Evolutionary conservation across 53 echinoderm and acorn worm species (phyloP).

Genomic region (Hippasteria phrygiana): DNA sequence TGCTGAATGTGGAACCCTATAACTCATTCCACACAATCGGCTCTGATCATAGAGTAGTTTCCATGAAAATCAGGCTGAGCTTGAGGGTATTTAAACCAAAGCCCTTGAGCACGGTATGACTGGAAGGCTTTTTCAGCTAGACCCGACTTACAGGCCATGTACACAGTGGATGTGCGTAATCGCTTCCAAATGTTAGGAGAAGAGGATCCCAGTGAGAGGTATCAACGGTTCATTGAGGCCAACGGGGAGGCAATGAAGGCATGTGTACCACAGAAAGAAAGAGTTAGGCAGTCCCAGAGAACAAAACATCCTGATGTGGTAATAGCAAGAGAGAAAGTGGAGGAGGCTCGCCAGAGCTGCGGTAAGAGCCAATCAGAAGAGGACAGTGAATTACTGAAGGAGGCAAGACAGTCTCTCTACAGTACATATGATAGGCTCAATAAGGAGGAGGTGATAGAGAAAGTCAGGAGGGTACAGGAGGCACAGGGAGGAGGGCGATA

Average conservation of each 20-base stretch:
- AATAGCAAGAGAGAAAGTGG: slow-evolving; percentile 20
- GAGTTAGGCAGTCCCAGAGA: not conserved
- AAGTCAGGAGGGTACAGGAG: slow-evolving; percentile 22
- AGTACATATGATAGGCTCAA: slow-evolving; percentile 40
- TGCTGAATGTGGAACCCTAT: too few relatives aligned
- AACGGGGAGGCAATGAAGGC: slow-evolving; percentile 50
- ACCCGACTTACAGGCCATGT: slow-evolving; percentile 33
- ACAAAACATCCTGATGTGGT: slow-evolving; percentile 33
- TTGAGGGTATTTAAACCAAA: slow-evolving; percentile 57
- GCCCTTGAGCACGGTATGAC: slow-evolving; percentile 42
- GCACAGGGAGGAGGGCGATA: not conserved
- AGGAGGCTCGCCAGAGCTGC: slow-evolving; percentile 15
- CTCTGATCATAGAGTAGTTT: slow-evolving; percentile 34
- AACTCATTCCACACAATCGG: slow-evolving; percentile 33
- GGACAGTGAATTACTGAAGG: slow-evolving; percentile 2
- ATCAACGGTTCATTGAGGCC: slow-evolving; percentile 40
- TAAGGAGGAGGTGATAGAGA: slow-evolving; percentile 33
- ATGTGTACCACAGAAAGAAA: not conserved
- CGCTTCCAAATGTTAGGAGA: slow-evolving; percentile 17
- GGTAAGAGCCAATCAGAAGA: not conserved
- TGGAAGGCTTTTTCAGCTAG: slow-evolving; percentile 43
- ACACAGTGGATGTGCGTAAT: slow-evolving; percentile 34
- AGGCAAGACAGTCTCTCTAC: slow-evolving; percentile 28
- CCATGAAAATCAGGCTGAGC: slow-evolving; percentile 44
- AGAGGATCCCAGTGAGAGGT: not conserved